phyloP scores from a whole-genome alignment of 2,888 invertebrate genomes.

The Philaethria dido region DNA sequence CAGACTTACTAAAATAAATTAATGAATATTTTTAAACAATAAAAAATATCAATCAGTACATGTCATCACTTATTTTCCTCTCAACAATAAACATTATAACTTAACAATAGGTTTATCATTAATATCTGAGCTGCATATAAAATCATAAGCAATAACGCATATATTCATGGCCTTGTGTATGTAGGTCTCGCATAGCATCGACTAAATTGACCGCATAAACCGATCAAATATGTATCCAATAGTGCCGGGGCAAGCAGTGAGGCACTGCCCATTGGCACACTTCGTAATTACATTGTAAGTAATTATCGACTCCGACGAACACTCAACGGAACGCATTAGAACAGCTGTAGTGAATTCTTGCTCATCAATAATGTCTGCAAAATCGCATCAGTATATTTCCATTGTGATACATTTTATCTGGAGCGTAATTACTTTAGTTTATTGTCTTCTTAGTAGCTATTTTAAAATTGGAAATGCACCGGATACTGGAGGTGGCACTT shows the following conservation, averaged over 20 bases:
- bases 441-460: slow-evolving; percentile 11
- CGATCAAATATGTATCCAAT: slow-evolving; percentile 49
- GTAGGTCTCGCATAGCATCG: slow-evolving; percentile 48
- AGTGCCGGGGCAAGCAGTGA: slow-evolving; percentile 36
- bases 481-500: neutral
- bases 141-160: slow-evolving; percentile 43
- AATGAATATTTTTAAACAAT: neutral
- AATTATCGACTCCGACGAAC: slow-evolving; percentile 49
- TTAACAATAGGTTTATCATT: slow-evolving; percentile 32
- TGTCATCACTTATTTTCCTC: neutral
- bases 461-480: neutral
- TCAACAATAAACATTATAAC: slow-evolving; percentile 15
- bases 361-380: slow-evolving; percentile 41
- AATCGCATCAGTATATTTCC: slow-evolving; percentile 33
- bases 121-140: slow-evolving; percentile 38
- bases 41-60: neutral
- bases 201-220: slow-evolving; percentile 50
- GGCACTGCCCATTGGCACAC: slow-evolving; percentile 54
- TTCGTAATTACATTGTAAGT: slow-evolving; percentile 50
- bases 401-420: slow-evolving; percentile 34
- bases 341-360: slow-evolving; percentile 49
- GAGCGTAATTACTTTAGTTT: slow-evolving; percentile 18
- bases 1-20: neutral
- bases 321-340: slow-evolving; percentile 45
- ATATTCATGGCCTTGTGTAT: slow-evolving; percentile 44